Conservation (phyloP, 2,797 vertebrate species). For the Florisuga fusca region DNA sequence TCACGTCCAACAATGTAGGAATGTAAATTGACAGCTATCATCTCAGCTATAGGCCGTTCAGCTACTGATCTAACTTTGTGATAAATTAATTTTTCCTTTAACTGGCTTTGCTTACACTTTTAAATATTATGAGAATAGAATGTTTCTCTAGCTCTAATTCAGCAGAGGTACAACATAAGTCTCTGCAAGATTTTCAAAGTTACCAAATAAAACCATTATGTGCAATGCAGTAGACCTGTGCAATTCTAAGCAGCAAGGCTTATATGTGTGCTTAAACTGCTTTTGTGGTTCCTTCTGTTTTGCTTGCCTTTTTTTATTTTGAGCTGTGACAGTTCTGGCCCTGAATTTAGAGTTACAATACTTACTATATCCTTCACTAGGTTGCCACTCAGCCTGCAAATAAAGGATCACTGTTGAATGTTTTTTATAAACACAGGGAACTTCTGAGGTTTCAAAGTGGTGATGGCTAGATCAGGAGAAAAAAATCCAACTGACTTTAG, state of each 20-base stretch:
- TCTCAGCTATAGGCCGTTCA: background rate
- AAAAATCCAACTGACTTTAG: fast-evolving
- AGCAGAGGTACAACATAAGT: background rate
- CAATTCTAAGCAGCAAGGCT: background rate
- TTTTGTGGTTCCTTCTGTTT: background rate
- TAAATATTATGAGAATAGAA: background rate
- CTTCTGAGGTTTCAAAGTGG: background rate
- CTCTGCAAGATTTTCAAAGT: background rate
- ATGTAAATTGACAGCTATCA: background rate
- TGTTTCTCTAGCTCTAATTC: background rate
- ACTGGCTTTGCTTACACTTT: background rate
- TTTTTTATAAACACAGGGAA: background rate
- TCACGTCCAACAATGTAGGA: background rate
- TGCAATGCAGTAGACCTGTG: background rate
- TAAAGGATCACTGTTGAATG: background rate
- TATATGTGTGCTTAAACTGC: background rate
- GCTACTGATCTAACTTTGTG: background rate
- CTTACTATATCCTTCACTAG: background rate
- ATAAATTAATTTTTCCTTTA: background rate
- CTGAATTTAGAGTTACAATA: background rate
- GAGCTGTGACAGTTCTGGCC: background rate
- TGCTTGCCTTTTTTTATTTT: background rate
- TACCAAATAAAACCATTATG: background rate
- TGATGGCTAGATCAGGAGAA: background rate
- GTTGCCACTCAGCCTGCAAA: background rate